phyloP scores from a whole-genome alignment of 2,888 invertebrate genomes.

The Amiota mariae region DNA sequence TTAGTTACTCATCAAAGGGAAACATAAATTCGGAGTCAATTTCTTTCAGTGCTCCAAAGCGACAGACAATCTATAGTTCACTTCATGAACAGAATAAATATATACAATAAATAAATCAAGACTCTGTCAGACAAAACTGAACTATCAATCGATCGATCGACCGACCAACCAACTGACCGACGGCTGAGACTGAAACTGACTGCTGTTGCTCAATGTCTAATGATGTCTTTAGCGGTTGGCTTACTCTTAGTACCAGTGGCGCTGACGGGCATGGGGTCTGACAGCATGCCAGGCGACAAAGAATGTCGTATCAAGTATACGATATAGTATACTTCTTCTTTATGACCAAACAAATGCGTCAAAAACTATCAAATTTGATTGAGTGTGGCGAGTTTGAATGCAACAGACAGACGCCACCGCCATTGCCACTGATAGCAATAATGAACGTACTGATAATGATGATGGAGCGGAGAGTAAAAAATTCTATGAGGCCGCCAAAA shows the following conservation, averaged over 20 bases:
- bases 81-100: background rate
- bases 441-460: background rate
- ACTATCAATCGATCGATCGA: background rate
- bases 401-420: background rate
- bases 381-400: conserved; percentile 29
- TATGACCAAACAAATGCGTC: conserved; percentile 49
- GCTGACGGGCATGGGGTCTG: conserved; percentile 35
- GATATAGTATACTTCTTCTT: conserved; percentile 23
- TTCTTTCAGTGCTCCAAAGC: conserved; percentile 9
- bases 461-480: background rate
- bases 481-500: background rate
- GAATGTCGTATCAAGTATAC: conserved; percentile 28
- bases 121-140: conserved; percentile 55
- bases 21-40: background rate
- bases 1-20: background rate
- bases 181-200: conserved; percentile 22
- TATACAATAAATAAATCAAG: conserved; percentile 50
- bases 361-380: conserved; percentile 59
- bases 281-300: background rate
- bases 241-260: conserved; percentile 4
- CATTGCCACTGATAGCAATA: background rate
- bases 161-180: conserved; percentile 43
- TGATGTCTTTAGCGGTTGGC: conserved; percentile 49
- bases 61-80: background rate
- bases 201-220: conserved; percentile 57